Evolutionary conservation across 92 coral and sea anemone genomes (phyloP), one percentile per base, ranked within the genome.

Genomic region (Phenganax marumi): DNA sequence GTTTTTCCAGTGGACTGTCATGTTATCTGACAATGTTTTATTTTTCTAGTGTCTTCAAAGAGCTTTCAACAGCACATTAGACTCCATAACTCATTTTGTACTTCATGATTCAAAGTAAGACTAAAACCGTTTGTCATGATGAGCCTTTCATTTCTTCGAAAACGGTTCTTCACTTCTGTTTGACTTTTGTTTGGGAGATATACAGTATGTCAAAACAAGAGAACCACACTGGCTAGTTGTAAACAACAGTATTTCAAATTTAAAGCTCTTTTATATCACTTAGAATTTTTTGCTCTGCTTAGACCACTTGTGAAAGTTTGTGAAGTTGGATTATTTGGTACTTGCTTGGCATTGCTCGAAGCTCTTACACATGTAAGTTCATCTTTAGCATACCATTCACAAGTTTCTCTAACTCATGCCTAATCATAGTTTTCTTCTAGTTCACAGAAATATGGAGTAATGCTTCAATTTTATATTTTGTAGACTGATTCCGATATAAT

Each of bases 401-500:
- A 1, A 23, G 18, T 33, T 22, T 65, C 1, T 16, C 1, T 56
- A 19, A 56, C 21, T 56, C 63, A 56, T 56, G 17, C 63, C 63
- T 56, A 0, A 6, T 6, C 63, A 56, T 6, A 0, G 63, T 21
- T 56, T 56, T 56, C 21, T 56, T 33, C 4, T 33, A 33, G 43
- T 33, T 33, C 4, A 58, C 16, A 7, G 1, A 43, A 8, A 48
- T 14, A 10, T 21, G 39, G 62, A 66, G 73, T 48, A 22, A 23
- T 3, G 8, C 33, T 50, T 74, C 10, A 33, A 72, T 7, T 46
- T 13, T n/a, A 19, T 70, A 21, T 18, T 80, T 18, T 47, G 8
- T 71, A 93, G 97, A 96, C 93, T 24, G 92, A 94, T 87, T 86
- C 93, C 10, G 98, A 94, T 82, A 92, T 94, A 46, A 92, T 97